A percentile compares a stretch with the other conserved stretches of the same genome.
These are phyloP conservation scores for Chinchilla lanigera DNA, from an alignment of 2,113 vertebrate genomes.

Conservation along the genomic window DNA sequence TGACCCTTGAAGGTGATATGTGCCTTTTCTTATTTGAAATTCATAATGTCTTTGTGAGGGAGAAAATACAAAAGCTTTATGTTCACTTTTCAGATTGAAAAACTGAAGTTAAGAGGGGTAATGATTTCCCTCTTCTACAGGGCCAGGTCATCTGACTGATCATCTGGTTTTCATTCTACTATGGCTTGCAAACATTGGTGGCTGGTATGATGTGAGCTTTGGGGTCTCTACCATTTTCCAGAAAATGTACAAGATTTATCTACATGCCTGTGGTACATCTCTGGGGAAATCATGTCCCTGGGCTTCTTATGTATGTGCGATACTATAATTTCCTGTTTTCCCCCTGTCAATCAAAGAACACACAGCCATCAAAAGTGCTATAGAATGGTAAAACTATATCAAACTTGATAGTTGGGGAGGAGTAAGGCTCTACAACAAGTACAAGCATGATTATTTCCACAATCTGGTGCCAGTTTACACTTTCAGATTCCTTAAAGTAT, in stretches of 20 bases:
- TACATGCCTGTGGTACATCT: background rate
- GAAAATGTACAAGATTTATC: background rate
- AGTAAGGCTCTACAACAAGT: background rate
- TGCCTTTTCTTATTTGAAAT: background rate
- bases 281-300: background rate
- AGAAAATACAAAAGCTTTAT: background rate
- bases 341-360: background rate
- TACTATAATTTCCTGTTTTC: background rate
- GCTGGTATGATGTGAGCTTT: background rate
- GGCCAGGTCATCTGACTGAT: background rate
- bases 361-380: background rate
- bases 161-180: background rate
- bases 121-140: background rate
- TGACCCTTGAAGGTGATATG: background rate
- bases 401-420: background rate
- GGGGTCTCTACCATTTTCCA: background rate
- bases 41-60: background rate
- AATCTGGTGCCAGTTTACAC: background rate
- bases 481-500: background rate
- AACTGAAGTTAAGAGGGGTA: background rate
- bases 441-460: background rate
- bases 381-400: background rate
- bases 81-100: background rate
- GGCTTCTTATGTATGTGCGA: background rate
- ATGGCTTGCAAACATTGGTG: rapidly evolving